Percentiles rank a stretch among this genome's conserved stretches.
Evolutionary conservation across 2,797 vertebrate genomes (phyloP).

Genomic region (Hypotaenidia philippensis): DNA sequence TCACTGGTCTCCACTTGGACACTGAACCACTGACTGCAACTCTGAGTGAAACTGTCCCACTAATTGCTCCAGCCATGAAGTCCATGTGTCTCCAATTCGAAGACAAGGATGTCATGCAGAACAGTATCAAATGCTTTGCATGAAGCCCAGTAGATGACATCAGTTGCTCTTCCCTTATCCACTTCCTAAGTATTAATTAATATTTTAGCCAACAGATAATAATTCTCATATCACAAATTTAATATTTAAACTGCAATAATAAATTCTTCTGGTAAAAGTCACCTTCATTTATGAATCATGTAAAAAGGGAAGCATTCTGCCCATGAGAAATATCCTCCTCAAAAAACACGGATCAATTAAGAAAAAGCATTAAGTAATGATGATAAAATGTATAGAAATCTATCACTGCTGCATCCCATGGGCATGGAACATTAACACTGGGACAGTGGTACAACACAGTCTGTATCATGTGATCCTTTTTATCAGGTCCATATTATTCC

Average conservation of each 20-base stretch:
- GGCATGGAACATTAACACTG: accelerated
- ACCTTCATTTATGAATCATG: not conserved
- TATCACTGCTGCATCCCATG: not conserved
- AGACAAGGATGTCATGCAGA: no score
- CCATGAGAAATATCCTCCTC: not conserved
- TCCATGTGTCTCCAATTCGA: no score
- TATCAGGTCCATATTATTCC: not conserved
- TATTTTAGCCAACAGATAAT: not conserved
- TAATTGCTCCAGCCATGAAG: no score
- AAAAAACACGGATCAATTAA: accelerated
- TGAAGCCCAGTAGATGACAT: no score
- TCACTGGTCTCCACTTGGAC: no score
- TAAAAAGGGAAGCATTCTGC: not conserved
- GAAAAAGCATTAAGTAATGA: not conserved
- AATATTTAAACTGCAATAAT: not conserved
- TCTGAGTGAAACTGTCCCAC: no score
- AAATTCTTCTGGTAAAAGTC: not conserved
- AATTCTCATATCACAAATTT: not conserved
- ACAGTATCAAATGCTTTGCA: no score
- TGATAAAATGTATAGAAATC: not conserved
- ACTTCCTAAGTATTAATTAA: not conserved
- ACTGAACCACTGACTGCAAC: no score
- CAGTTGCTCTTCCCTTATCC: no score
- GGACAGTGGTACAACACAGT: not conserved
- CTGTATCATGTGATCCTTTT: not conserved